phyloP scores from a whole-genome alignment of 2,888 invertebrate genomes.

The Maniola hyperantus region DNA sequence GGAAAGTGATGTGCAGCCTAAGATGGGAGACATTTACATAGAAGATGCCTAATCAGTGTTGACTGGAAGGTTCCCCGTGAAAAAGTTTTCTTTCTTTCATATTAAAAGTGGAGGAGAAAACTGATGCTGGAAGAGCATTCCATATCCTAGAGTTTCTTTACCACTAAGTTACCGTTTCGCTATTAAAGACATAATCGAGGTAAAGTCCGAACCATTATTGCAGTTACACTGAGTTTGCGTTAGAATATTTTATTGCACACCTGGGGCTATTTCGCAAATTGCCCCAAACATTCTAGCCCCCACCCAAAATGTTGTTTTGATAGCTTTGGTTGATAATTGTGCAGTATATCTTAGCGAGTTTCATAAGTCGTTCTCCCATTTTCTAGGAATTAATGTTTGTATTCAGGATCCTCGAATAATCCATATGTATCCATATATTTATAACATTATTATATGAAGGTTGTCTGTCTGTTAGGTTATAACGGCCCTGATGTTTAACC shows the following conservation, averaged over 20 bases:
- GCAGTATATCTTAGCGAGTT: constrained; percentile 7
- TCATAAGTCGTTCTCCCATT: not conserved
- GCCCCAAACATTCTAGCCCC: constrained; percentile 30
- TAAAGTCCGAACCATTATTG: constrained; percentile 13
- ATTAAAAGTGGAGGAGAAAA: too few relatives aligned
- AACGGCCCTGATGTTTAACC: too few relatives aligned
- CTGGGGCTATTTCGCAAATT: constrained; percentile 37
- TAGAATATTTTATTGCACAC: constrained; percentile 33
- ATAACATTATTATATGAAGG: not conserved
- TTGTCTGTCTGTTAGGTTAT: not conserved
- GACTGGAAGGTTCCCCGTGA: too few relatives aligned
- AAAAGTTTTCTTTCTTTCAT: too few relatives aligned
- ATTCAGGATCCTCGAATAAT: not conserved
- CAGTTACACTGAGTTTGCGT: constrained; percentile 30
- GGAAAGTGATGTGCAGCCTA: too few relatives aligned
- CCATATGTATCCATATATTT: not conserved
- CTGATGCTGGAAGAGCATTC: too few relatives aligned
- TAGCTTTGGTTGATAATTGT: constrained; percentile 30
- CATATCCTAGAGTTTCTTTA: too few relatives aligned
- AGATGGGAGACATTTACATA: too few relatives aligned
- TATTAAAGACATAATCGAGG: not conserved
- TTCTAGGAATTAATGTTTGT: constrained; percentile 5
- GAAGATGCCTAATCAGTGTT: too few relatives aligned
- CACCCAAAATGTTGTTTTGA: constrained; percentile 30
- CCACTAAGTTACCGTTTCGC: too few relatives aligned